These are phyloP conservation scores for Euwallacea fornicatus DNA, from an alignment of 1,140 invertebrate species.

Conservation along the genomic window DNA sequence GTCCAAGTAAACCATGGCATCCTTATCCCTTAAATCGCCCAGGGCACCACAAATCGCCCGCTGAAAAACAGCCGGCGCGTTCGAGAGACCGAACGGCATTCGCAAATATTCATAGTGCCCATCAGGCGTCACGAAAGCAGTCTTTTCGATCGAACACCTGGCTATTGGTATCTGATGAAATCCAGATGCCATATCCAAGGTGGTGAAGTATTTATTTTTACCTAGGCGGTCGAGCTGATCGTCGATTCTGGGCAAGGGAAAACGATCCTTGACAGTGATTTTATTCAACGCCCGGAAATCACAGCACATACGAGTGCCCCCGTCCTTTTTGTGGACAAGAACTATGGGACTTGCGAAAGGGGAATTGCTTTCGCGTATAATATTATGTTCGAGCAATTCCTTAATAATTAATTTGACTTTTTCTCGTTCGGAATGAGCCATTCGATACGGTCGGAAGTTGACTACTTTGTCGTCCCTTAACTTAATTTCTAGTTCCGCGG, in stretches of 20 bases:
- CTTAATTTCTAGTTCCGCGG: background rate
- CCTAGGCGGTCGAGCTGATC: conserved; percentile 4
- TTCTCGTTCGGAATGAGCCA: conserved; percentile 19
- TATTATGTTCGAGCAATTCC: conserved; percentile 44
- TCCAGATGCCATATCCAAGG: conserved; percentile 39
- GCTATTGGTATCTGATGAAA: conserved; percentile 47
- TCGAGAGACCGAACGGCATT: conserved; percentile 55
- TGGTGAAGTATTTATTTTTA: conserved; percentile 1
- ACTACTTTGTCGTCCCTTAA: background rate
- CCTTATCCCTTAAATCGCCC: conserved; percentile 3
- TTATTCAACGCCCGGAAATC: conserved; percentile 50
- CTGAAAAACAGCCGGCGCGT: conserved; percentile 54
- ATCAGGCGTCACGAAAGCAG: conserved; percentile 44
- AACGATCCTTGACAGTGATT: conserved; percentile 50
- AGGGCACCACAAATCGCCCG: conserved; percentile 51
- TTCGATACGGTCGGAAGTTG: conserved; percentile 12
- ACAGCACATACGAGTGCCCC: conserved; percentile 47
- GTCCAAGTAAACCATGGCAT: conserved; percentile 41
- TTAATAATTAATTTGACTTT: conserved; percentile 26
- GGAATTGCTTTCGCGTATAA: conserved; percentile 50
- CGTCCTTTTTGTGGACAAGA: conserved; percentile 51
- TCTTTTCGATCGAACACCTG: conserved; percentile 46
- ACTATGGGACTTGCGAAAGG: conserved; percentile 51
- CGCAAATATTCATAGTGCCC: conserved; percentile 54
- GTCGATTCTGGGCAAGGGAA: conserved; percentile 50